Percentiles rank a stretch among this genome's conserved stretches.
phyloP scores from a whole-genome alignment of 2,888 invertebrate species.

The Drymonia ruficornis region DNA sequence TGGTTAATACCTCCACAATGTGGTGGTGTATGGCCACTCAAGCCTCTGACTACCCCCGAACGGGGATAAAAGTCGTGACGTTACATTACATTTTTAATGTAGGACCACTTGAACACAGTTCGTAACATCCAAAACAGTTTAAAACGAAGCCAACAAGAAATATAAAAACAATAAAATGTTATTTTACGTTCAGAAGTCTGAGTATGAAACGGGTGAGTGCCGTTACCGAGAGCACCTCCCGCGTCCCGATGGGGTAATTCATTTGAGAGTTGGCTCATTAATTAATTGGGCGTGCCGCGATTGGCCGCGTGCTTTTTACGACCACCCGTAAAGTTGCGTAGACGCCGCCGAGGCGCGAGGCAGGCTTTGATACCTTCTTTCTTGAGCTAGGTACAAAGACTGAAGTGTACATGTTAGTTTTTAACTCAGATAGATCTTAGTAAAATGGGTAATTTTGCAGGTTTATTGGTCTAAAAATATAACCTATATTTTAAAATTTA shows the following conservation, averaged over 20 bases:
- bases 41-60: too few relatives aligned
- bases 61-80: too few relatives aligned
- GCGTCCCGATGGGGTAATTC: slow-evolving; percentile 65
- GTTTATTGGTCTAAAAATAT: too few relatives aligned
- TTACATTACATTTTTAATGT: too few relatives aligned
- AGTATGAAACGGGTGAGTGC: slow-evolving; percentile 53
- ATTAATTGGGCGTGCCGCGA: slow-evolving; percentile 73
- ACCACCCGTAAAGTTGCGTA: slow-evolving; percentile 62
- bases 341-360: slow-evolving; percentile 10
- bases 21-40: too few relatives aligned
- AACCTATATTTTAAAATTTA: too few relatives aligned
- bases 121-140: slow-evolving; percentile 28
- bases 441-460: too few relatives aligned
- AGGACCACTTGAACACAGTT: slow-evolving; percentile 3
- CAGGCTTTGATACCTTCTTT: neutral
- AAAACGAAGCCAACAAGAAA: slow-evolving; percentile 42
- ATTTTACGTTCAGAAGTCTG: slow-evolving; percentile 54
- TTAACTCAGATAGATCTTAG: too few relatives aligned
- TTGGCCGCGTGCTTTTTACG: slow-evolving; percentile 74
- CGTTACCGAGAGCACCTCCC: slow-evolving; percentile 60
- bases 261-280: slow-evolving; percentile 75
- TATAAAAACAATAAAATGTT: slow-evolving; percentile 52
- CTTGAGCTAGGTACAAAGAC: too few relatives aligned
- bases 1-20: too few relatives aligned
- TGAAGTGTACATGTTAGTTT: too few relatives aligned